Base-by-base conservation (phyloP, 2,888 invertebrate species). In the Yponomeuta malinellus region DNA sequence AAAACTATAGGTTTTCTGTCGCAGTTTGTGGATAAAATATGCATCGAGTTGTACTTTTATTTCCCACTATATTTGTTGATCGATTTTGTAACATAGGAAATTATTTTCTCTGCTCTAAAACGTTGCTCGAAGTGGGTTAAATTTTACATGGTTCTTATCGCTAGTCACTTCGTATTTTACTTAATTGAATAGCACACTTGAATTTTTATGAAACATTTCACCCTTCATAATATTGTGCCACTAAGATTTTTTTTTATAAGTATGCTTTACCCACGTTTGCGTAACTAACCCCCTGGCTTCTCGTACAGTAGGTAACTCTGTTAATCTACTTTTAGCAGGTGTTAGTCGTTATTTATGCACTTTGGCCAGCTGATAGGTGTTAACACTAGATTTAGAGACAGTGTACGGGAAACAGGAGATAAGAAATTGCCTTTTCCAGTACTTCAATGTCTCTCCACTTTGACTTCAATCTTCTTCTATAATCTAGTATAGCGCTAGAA, bases 111-210 rank as follows among this genome's bases (percentile, higher is more conserved):
- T 43, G 43, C 0, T 43, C 43, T 43, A 43, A 43, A 43, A 43
- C 43, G 8, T 5, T 43, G 6, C 43, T 43, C 8, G 1, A 5
- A 43, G 52, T 59, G 12, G 6, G 52, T 59, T 59, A 59, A 15
- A 59, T 59, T 59, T 59, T 5, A 15, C 15, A 52, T 52, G 52
- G 52, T 59, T 59, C 52, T 59, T 59, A 59, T 59, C 12, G 15
- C 43, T 43, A 43, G 43, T 43, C 43, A 43, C 43, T 43, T 43
- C 43, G 43, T 43, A 43, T 43, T 59, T 15, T 59, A 59, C 12
- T 59, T 59, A 59, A 59, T 59, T 59, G 52, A 59, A 68, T 68
- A 68, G 68, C 71, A 64, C 68, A 52, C 64, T 71, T 69, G 68
- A 68, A 68, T 68, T 65, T 65, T 65, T 10, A 65, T 33, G 65